Evolutionary conservation across 2,888 invertebrate species (phyloP).

Genomic region (Dioctria linearis): DNA sequence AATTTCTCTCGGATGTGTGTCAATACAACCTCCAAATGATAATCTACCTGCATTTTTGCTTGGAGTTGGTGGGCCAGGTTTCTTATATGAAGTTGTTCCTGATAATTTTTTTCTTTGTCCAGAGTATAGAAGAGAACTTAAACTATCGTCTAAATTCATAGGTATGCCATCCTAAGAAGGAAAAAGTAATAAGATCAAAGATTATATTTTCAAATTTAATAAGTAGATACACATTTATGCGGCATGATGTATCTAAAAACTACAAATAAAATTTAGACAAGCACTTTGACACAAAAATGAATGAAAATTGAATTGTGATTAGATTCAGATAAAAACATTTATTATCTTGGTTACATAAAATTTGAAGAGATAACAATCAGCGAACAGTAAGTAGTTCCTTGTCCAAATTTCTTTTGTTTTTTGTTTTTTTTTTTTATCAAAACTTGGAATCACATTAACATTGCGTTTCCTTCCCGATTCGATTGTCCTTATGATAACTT

Average conservation of each 20-base stretch:
- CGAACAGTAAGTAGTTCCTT: slow-evolving; percentile 10
- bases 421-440: background rate
- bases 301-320: background rate
- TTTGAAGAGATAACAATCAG: background rate
- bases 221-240: background rate
- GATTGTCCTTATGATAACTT: slow-evolving; percentile 61
- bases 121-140: slow-evolving; percentile 69
- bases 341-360: slow-evolving; percentile 4
- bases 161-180: slow-evolving; percentile 63
- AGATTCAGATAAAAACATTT: background rate
- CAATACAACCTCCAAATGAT: slow-evolving; percentile 73
- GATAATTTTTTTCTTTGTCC: slow-evolving; percentile 72
- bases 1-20: slow-evolving; percentile 73
- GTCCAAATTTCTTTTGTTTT: slow-evolving; percentile 29
- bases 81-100: slow-evolving; percentile 83
- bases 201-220: background rate
- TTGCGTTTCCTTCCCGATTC: slow-evolving; percentile 24
- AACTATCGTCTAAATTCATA: slow-evolving; percentile 67
- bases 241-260: background rate
- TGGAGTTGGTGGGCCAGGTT: slow-evolving; percentile 89
- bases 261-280: slow-evolving; percentile 46
- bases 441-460: background rate
- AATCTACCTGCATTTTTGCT: slow-evolving; percentile 85
- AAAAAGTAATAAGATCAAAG: slow-evolving; percentile 21
- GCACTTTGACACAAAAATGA: slow-evolving; percentile 26